Evolutionary conservation across 2,888 invertebrate species (phyloP), one percentile per base, ranked within the genome.

Genomic region (Dusona sp.): DNA sequence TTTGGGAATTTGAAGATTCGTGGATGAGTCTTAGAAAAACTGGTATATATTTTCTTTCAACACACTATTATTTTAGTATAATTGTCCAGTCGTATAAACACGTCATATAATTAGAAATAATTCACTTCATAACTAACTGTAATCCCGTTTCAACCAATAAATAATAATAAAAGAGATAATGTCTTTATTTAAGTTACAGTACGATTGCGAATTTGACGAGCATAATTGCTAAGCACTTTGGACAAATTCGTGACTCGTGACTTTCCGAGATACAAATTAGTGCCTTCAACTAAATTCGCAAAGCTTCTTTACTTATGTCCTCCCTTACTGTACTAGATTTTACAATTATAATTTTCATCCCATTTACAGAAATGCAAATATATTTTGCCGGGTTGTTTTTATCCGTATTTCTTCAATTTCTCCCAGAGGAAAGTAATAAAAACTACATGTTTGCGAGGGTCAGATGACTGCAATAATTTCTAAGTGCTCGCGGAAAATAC

Each of bases 171-270:
- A 13, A 11, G 13, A 57, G 25, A 29, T 16, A 29, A 61, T 29
- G 29, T 16, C 16, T 61, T 29, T 29, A 3, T 29, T 8, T 29
- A 16, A 25, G 61, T 61, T 61, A 29, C 61, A 61, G 13, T 19
- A 48, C 6, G 48, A 4, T 4, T 48, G 48, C 16, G 19, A 61
- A 61, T 29, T 61, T 16, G 13, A 13, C 6, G 19, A 11, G 13
- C 16, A 51, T 51, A 77, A 77, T 65, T 48, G 51, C 51, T n/a
- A 22, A 36, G 38, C 11, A 19, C 33, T 33, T 48, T 3, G 19
- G 54, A 67, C 36, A 54, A 78, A 67, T 79, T 79, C 22, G 6
- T 68, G n/a, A 38, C 38, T 68, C 68, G n/a, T 25, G 38, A 22
- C 68, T 68, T 42, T 22, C 42, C 38, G 7, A 42, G 13, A 38